Evolutionary conservation across 2,113 vertebrate species (phyloP), one percentile per base, ranked within the genome.

Genomic region (Manacus vitellinus): DNA sequence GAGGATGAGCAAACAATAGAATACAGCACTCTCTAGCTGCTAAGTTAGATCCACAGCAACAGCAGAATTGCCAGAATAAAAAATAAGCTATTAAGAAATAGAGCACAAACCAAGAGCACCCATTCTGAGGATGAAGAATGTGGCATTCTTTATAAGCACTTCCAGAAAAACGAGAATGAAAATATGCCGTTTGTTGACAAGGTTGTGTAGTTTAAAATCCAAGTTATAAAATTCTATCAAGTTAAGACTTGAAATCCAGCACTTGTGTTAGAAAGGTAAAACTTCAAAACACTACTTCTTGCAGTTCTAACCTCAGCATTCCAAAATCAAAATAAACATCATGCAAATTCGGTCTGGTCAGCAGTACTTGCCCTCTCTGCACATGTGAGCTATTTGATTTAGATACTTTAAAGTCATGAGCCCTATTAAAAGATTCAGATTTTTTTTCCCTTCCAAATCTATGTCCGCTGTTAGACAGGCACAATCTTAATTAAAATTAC

Each of bases 401-500:
- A 80, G 35, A 65, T 39, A 75, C 27, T 91, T 92, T 52, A 39
- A 79, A 94, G 63, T 47, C 47, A 51, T 5, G 0, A 88, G 51
- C 35, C 33, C 54, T 66, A 52, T 59, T 70, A 77, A 71, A 90
- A 89, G 23, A 59, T 44, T 67, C 21, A 5, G 25, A 8, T n/a
- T 55, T 71, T 59, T 82, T 75, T 52, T 17, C 9, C 25, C 23
- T 80, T 81, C 44, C 46, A 87, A 49, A 89, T 88, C 67, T 52
- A 43, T 28, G 59, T 66, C 49, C 85, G 31, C 47, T 84, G 25
- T 73, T 83, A 93, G 62, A 90, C 25, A 30, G 46, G 46, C 58
- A 89, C 10, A 89, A 33, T 25, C 59, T 88, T 88, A 88, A 96
- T 74, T 91, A 85, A 95, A 96, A 92, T 41, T 92, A 74, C 4